Base-by-base conservation (phyloP, 2,797 vertebrate species). In the Setipinna tenuifilis region DNA sequence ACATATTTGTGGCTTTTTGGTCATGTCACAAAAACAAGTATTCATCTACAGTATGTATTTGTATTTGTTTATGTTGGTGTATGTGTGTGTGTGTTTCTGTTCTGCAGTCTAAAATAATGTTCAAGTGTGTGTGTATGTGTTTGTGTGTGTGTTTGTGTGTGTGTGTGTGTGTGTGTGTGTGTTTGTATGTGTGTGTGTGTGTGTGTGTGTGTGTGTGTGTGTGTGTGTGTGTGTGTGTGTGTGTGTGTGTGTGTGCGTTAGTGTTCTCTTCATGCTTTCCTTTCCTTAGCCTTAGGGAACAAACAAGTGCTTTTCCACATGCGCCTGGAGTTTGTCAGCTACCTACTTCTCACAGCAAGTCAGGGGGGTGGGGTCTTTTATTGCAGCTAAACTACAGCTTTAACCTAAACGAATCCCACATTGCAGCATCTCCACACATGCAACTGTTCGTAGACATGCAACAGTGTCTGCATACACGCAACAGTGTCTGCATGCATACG, bases 251-350 rank as follows among this genome's bases (percentile, higher is more conserved):
- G 4, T 62, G 11, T 62, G 62, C 25, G 61, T 65, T n/a, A 28
- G 5, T 44, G 71, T 54, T 54, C 14, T 14, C 50, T 54, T 54
- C 7, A 54, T 3, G 50, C 14, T 54, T 54, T 54, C 14, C 50
- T 54, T 54, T 54, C 50, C 50, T 54, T 2, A 54, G 50, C 50
- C 50, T 9, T 31, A 41, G 31, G 31, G 35, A 41, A 44, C 35
- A 78, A 44, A 19, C 35, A 19, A 78, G 17, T 78, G 71, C 17
- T 78, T 78, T 75, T 41, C 68, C 68, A 35, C 68, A 75, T 71
- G 65, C 4, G 4, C 65, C 28, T 54, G 50, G 50, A 21, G 58
- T 23, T 21, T 71, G 14, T 35, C 28, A 71, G 28, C 16, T 35
- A 31, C 50, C 50, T 14, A 10, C 16, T 28, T 35, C 31, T 35